Percentiles rank a stretch among this genome's conserved stretches.
phyloP scores from a whole-genome alignment of 2,888 invertebrate genomes.

The Glyphotaelius pellucidus region DNA sequence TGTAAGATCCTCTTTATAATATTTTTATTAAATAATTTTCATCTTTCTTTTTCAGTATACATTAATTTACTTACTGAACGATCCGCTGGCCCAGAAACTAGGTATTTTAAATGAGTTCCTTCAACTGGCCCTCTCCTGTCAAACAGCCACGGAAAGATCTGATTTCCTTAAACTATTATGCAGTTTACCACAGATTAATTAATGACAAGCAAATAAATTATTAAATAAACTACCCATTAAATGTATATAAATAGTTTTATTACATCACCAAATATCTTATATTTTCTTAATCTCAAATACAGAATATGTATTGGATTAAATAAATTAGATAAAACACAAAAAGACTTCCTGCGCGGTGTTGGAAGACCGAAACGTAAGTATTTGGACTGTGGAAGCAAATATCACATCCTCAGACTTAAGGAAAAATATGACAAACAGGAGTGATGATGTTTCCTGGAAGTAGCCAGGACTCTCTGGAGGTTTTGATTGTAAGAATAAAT shows the following conservation, averaged over 20 bases:
- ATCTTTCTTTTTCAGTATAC: constrained; percentile 56
- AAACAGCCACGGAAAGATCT: constrained; percentile 46
- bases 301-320: neutral
- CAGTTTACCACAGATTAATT: constrained; percentile 37
- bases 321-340: neutral
- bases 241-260: neutral
- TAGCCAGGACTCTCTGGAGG: too few species aligned
- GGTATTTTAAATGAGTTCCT: constrained; percentile 57
- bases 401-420: too few species aligned
- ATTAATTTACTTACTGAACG: constrained; percentile 61
- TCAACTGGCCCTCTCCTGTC: constrained; percentile 58
- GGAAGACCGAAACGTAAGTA: neutral
- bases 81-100: constrained; percentile 58
- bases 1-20: neutral
- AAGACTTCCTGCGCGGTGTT: neutral
- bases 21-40: neutral
- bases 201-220: neutral
- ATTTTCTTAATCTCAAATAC: too few species aligned
- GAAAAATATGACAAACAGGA: too few species aligned
- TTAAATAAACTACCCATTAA: neutral
- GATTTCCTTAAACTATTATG: constrained; percentile 54
- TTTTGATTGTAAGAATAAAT: too few species aligned
- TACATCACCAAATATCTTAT: neutral
- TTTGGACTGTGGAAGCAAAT: neutral
- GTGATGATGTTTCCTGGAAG: too few species aligned